Conservation (phyloP, 2,888 invertebrate genomes). For the Diarsia rubi region DNA sequence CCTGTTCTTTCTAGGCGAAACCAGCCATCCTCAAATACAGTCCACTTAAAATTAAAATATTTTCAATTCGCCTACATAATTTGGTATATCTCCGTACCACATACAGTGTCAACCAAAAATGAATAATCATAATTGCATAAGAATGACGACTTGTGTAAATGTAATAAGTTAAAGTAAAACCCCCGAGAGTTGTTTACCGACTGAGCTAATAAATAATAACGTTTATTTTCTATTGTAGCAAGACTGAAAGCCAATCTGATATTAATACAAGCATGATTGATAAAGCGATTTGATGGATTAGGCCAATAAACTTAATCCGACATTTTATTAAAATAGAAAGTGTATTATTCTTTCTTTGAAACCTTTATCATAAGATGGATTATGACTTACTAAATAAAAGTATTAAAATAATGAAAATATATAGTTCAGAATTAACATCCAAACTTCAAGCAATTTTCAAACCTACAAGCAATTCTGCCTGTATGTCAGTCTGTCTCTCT, state of each 20-base stretch:
- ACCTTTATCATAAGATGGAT: background rate
- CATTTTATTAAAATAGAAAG: background rate
- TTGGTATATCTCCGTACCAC: too few species aligned
- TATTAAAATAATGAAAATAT: background rate
- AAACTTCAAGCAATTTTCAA: background rate
- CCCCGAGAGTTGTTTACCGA: background rate
- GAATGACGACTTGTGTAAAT: background rate
- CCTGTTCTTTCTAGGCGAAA: too few species aligned
- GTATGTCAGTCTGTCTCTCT: background rate
- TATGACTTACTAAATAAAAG: background rate
- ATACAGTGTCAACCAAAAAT: background rate
- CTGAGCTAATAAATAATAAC: constrained; percentile 4
- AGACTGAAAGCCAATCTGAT: constrained; percentile 31
- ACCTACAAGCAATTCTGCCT: background rate
- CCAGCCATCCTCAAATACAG: too few species aligned
- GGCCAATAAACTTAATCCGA: constrained; percentile 10
- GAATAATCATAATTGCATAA: background rate
- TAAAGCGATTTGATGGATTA: constrained; percentile 33
- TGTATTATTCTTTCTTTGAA: background rate
- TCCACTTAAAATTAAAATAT: too few species aligned
- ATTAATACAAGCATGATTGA: constrained; percentile 39
- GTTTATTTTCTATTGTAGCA: constrained; percentile 18
- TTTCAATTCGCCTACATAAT: too few species aligned
- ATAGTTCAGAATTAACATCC: background rate
- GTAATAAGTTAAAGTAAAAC: background rate